Conservation (phyloP, 2,797 vertebrate genomes). For the Channa striata region DNA sequence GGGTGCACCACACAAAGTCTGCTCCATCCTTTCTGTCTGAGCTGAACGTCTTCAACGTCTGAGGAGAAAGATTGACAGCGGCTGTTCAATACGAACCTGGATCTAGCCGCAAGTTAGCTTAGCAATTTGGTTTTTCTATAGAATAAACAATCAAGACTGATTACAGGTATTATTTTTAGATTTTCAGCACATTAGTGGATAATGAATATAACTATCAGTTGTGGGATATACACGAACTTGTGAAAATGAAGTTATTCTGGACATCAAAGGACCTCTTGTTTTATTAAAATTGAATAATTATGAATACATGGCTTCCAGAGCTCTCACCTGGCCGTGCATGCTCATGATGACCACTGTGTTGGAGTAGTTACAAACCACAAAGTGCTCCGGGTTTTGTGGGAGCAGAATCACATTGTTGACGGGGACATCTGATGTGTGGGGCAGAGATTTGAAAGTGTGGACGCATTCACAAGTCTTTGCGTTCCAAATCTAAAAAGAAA, state of each 20-base stretch:
- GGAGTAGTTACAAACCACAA: slow-evolving; percentile 95
- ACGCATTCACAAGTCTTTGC: slow-evolving; percentile 93
- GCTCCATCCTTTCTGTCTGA: slow-evolving; percentile 92
- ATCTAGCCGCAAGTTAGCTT: too few species aligned
- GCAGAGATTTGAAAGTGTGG: slow-evolving; percentile 93
- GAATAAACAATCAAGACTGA: too few species aligned
- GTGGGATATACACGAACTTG: too few species aligned
- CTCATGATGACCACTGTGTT: slow-evolving; percentile 95
- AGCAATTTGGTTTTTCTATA: too few species aligned
- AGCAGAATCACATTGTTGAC: slow-evolving; percentile 94
- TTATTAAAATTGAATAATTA: background rate
- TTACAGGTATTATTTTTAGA: too few species aligned
- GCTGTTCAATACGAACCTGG: too few species aligned
- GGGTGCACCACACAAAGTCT: slow-evolving; percentile 95
- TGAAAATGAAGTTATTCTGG: too few species aligned
- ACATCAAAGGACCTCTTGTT: too few species aligned
- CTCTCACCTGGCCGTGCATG: slow-evolving; percentile 93
- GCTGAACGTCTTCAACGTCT: slow-evolving; percentile 96
- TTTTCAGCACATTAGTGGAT: too few species aligned
- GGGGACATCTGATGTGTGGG: slow-evolving; percentile 90
- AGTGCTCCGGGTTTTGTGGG: slow-evolving; percentile 96
- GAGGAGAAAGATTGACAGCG: slow-evolving; percentile 23
- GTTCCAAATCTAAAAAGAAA: slow-evolving; percentile 89
- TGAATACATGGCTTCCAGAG: background rate
- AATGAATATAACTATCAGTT: too few species aligned